Evolutionary conservation across 2,888 invertebrate species (phyloP).

Genomic region (Osedax frankpressi): DNA sequence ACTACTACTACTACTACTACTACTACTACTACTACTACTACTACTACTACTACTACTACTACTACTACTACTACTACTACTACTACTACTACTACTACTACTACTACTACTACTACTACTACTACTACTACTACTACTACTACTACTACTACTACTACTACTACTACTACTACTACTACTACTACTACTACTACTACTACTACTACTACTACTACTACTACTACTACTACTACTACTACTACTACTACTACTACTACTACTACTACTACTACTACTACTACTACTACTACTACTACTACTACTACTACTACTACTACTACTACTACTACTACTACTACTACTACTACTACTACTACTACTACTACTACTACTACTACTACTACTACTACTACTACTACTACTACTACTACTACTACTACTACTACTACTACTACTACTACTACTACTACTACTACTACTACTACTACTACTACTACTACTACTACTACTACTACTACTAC

Average conservation of each 20-base stretch:
- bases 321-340: conserved; percentile 4
- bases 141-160: not conserved
- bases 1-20: conserved; percentile 5
- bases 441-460: not conserved
- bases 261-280: conserved; percentile 6
- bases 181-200: conserved; percentile 12
- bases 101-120: conserved; percentile 4
- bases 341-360: conserved; percentile 1
- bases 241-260: conserved; percentile 1
- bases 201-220: conserved; percentile 13
- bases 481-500: not conserved
- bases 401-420: not conserved
- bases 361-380: conserved; percentile 5
- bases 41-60: conserved; percentile 6
- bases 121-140: conserved; percentile 11
- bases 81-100: not conserved
- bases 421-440: conserved; percentile 1
- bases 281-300: conserved; percentile 1
- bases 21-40: not conserved
- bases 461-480: conserved; percentile 3
- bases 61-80: conserved; percentile 8
- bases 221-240: conserved; percentile 11
- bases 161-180: not conserved
- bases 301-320: conserved; percentile 6
- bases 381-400: not conserved